Conservation (phyloP, 2,797 vertebrate species). For the Tokudaia tokunoshimensis region DNA sequence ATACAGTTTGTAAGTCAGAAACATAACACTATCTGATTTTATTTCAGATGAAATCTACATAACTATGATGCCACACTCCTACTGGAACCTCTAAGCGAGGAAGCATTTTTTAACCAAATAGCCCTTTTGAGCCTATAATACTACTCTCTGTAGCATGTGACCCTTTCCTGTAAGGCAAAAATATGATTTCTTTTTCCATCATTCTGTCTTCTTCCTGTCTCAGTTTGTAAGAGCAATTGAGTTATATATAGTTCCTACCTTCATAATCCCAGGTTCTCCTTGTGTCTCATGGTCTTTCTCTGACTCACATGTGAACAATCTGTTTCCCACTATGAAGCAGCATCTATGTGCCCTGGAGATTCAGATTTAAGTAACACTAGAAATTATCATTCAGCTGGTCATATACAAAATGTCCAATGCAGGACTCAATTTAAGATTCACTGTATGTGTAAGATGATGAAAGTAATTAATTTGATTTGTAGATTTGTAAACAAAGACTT, state of each 20-base stretch:
- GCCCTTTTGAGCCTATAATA: neutral
- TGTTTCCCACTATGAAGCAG: neutral
- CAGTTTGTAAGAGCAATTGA: neutral
- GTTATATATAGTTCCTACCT: neutral
- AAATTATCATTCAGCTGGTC: neutral
- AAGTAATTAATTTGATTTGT: neutral
- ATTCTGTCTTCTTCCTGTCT: neutral
- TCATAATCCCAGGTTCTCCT: neutral
- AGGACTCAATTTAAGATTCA: neutral
- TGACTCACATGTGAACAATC: neutral
- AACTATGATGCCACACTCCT: neutral
- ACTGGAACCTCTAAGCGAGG: neutral
- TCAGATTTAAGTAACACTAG: neutral
- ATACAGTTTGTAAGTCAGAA: neutral
- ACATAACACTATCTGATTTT: neutral
- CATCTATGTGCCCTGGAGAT: neutral
- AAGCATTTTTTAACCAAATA: neutral
- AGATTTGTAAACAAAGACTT: neutral
- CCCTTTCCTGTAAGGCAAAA: neutral
- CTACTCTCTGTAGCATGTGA: neutral
- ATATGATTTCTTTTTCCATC: neutral
- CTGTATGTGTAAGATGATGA: neutral
- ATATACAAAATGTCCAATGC: neutral
- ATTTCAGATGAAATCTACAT: neutral
- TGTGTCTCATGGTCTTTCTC: neutral